Conservation (phyloP, 2,888 invertebrate species). For the Aplocera efformata region DNA sequence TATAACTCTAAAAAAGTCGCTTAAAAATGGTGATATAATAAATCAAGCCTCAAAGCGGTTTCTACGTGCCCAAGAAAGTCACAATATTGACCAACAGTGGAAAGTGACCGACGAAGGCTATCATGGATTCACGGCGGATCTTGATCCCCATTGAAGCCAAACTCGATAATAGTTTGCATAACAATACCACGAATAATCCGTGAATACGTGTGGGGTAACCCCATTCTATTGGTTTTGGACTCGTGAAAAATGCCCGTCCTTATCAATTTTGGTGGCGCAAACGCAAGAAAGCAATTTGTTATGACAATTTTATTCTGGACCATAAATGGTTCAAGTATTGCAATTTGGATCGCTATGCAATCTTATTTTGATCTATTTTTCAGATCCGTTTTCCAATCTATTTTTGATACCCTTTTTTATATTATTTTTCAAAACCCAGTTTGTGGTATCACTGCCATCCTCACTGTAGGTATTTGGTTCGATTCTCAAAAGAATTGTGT, state of each 20-base stretch:
- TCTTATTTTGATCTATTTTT: no score
- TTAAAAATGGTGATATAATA: no score
- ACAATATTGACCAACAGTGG: conserved; percentile 26
- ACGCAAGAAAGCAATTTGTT: background rate
- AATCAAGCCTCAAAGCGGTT: conserved; percentile 4
- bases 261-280: conserved; percentile 19
- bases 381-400: no score
- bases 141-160: conserved; percentile 31
- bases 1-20: no score
- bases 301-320: background rate
- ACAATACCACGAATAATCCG: conserved; percentile 49
- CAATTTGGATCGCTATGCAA: no score
- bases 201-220: conserved; percentile 46
- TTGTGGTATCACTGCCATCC: no score
- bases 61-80: conserved; percentile 14
- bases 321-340: background rate
- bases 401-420: no score
- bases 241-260: conserved; percentile 41
- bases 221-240: conserved; percentile 33
- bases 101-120: conserved; percentile 28
- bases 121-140: conserved; percentile 42
- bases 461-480: no score
- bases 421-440: no score
- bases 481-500: no score
- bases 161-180: conserved; percentile 49